phyloP scores from a whole-genome alignment of 2,113 vertebrate species.

The Brachypteracias leptosomus region DNA sequence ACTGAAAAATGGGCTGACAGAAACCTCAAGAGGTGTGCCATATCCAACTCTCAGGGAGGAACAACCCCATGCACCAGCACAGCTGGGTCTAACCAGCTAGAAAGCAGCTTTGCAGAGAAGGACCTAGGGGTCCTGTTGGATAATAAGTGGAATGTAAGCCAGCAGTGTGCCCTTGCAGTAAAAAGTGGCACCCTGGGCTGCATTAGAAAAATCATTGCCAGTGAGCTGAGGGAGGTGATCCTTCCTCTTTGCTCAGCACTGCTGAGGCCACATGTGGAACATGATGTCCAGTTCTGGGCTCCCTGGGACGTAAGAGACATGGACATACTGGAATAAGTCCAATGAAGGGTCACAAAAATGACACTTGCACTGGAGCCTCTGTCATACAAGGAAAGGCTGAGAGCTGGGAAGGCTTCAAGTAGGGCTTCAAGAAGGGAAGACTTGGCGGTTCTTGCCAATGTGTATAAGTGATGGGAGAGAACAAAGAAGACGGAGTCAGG shows the following conservation, averaged over 20 bases:
- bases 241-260: background rate
- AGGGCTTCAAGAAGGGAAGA: background rate
- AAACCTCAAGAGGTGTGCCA: background rate
- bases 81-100: background rate
- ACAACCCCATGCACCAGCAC: background rate
- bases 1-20: background rate
- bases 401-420: background rate
- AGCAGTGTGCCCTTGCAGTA: background rate
- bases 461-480: background rate
- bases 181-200: background rate
- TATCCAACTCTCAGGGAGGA: background rate
- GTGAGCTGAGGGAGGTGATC: background rate
- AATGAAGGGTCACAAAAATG: background rate
- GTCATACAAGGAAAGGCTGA: background rate
- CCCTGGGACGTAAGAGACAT: fast-evolving
- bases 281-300: background rate
- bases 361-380: background rate
- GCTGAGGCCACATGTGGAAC: fast-evolving
- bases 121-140: background rate
- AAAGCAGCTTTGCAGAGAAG: background rate
- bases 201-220: background rate
- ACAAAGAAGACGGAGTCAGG: background rate
- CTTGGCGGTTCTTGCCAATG: background rate
- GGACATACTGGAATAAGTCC: background rate
- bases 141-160: background rate